Percentiles rank a stretch among this genome's conserved stretches.
Evolutionary conservation across 2,797 vertebrate genomes (phyloP).

Genomic region (Rhadinocentrus ornatus): DNA sequence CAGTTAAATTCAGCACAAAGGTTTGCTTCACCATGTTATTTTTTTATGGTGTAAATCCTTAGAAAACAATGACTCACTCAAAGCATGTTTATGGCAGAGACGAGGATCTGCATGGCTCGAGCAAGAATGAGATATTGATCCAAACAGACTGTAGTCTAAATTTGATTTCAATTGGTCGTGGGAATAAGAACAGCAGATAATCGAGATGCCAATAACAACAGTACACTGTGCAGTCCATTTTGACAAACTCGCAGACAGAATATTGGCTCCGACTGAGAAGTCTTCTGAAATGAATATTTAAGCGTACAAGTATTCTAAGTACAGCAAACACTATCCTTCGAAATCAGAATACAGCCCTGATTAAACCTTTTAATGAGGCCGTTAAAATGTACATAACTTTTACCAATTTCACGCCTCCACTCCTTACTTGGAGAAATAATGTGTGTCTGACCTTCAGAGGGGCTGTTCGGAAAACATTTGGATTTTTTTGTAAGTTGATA

Average conservation of each 20-base stretch:
- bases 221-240: slow-evolving; percentile 36
- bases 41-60: slow-evolving; percentile 11
- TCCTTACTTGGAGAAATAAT: background rate
- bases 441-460: slow-evolving; percentile 12
- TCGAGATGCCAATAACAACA: slow-evolving; percentile 43
- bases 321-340: background rate
- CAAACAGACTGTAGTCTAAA: slow-evolving; percentile 42
- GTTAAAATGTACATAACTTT: background rate
- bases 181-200: slow-evolving; percentile 49
- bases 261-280: slow-evolving; percentile 1
- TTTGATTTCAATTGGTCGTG: slow-evolving; percentile 60
- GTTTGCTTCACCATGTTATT: background rate
- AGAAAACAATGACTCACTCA: slow-evolving; percentile 54
- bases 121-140: slow-evolving; percentile 66
- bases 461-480: background rate
- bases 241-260: slow-evolving; percentile 10
- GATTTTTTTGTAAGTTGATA: slow-evolving; percentile 1
- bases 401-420: background rate
- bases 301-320: background rate
- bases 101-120: slow-evolving; percentile 36
- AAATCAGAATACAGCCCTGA: background rate
- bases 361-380: background rate
- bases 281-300: background rate
- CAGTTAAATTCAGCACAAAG: background rate
- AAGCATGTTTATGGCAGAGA: slow-evolving; percentile 47